Evolutionary conservation across 2,888 invertebrate genomes (phyloP).

Genomic region (Boloria euphrosyne): DNA sequence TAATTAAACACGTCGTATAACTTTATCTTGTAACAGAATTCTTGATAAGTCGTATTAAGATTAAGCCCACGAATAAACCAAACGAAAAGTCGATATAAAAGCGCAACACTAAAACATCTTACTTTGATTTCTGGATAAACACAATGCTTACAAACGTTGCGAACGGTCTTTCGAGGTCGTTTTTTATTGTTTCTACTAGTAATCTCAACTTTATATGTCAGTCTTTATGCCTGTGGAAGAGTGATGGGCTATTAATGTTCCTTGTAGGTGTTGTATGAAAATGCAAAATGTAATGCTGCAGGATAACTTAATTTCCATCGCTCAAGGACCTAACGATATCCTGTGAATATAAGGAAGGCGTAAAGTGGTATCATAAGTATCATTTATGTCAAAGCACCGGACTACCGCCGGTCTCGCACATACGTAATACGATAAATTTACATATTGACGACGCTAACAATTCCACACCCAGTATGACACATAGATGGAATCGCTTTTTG

Average conservation of each 20-base stretch:
- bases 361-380: conserved; percentile 25
- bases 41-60: neutral
- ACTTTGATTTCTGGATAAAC: conserved; percentile 38
- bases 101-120: conserved; percentile 25
- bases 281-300: neutral
- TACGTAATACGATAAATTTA: conserved; percentile 31
- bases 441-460: conserved; percentile 31
- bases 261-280: neutral
- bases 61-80: neutral
- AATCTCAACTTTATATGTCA: conserved; percentile 45
- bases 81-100: conserved; percentile 30
- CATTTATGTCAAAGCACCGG: conserved; percentile 24
- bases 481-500: conserved; percentile 18
- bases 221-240: conserved; percentile 41
- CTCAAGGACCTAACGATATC: conserved; percentile 18
- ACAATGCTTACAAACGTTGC: conserved; percentile 29
- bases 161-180: conserved; percentile 39
- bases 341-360: conserved; percentile 18
- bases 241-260: conserved; percentile 44
- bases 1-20: too few relatives aligned
- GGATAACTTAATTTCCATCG: conserved; percentile 13
- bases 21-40: too few relatives aligned
- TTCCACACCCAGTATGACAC: conserved; percentile 36
- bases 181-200: conserved; percentile 47
- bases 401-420: conserved; percentile 44